Evolutionary conservation across 2,797 vertebrate genomes (phyloP), one percentile per base, ranked within the genome.

Genomic region (Smutsia temminckii): DNA sequence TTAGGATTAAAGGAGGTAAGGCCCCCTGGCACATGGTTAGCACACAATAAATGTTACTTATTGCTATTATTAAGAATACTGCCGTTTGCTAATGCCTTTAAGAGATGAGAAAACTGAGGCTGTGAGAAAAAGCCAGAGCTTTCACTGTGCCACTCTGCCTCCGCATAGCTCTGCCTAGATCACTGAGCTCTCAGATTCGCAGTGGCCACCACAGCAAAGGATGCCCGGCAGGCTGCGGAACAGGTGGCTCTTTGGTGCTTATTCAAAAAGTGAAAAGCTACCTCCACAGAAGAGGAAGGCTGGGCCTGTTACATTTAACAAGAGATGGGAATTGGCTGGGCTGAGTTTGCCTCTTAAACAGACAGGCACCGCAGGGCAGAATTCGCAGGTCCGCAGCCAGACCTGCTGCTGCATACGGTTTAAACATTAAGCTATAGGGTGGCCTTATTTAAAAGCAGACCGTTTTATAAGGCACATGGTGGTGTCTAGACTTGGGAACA

Each of bases 401-500:
- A 20, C 69, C 46, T 4, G 69, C 86, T 71, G 80, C 80, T 8
- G 20, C 23, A 3, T 6, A 61, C 14, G 69, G 72, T 94, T 96
- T 94, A 59, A 40, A 40, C 93, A 88, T 96, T 92, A 89, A 90
- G 37, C 21, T 21, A 1, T 34, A 71, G 78, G 93, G 92, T 96
- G 96, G 95, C 92, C 84, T 61, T 53, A 34, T 90, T 94, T 85
- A 93, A 96, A 74, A 75, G 85, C 95, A 72, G 91, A 64, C 90
- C 2, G 0, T 90, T 96, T 97, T 96, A 95, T 85, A 94, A 63
- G 87, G 78, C 32, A 0, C 72, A 16, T 0, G 1, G 78, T 83
- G 77, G 84, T 2, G 93, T 97, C 96, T 96, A 95, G 96, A 96
- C 97, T 66, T 32, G 81, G 81, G 81, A 69, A 51, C 85, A 1